phyloP scores from a whole-genome alignment of 2,888 invertebrate species.

The Ctena decussata region DNA sequence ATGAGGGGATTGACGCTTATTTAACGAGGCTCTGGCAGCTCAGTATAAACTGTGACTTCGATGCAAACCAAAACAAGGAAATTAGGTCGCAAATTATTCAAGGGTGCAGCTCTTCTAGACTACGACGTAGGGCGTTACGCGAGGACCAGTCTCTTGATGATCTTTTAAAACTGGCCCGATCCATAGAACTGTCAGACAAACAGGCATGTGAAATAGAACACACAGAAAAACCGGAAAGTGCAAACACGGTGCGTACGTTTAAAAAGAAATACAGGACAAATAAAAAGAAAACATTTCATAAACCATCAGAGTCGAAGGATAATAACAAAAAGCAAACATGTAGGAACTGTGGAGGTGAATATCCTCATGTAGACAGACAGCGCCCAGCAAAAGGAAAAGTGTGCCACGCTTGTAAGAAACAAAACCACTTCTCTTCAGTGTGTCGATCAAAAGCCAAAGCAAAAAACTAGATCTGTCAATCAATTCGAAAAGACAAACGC shows the following conservation, averaged over 20 bases:
- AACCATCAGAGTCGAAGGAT: not conserved
- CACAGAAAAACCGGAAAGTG: not conserved
- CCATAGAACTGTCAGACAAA: constrained; percentile 39
- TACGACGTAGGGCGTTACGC: constrained; percentile 21
- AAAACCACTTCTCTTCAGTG: constrained; percentile 21
- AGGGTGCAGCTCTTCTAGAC: constrained; percentile 31
- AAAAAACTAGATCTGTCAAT: not conserved
- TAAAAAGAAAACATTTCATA: not conserved
- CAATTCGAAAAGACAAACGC: not conserved
- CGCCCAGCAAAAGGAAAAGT: constrained; percentile 31
- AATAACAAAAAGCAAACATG: constrained; percentile 15
- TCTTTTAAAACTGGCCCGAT: constrained; percentile 13
- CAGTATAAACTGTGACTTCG: constrained; percentile 35
- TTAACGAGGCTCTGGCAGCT: constrained; percentile 26
- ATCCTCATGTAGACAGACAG: constrained; percentile 14
- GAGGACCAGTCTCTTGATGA: constrained; percentile 31
- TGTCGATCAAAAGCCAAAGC: not conserved
- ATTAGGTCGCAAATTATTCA: constrained; percentile 34
- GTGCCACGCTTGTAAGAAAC: constrained; percentile 12
- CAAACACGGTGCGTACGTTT: not conserved
- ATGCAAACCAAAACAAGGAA: constrained; percentile 16
- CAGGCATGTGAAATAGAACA: constrained; percentile 36
- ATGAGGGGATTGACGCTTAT: constrained; percentile 22
- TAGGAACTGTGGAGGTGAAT: constrained; percentile 22
- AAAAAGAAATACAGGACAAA: not conserved